phyloP scores from a whole-genome alignment of 2,113 vertebrate genomes.

The Ahaetulla prasina region DNA sequence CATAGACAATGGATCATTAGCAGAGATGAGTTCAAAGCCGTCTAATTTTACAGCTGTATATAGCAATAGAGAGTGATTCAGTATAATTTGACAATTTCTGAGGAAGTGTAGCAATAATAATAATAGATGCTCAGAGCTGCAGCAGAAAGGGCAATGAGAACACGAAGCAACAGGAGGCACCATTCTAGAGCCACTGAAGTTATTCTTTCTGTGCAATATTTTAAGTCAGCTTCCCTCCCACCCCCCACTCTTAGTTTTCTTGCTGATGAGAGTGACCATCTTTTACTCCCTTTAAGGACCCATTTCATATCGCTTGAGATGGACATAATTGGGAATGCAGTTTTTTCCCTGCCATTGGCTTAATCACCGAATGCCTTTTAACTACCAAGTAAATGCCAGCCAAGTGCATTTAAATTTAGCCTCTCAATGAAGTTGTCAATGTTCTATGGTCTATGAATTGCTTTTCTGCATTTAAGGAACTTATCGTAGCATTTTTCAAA shows the following conservation, averaged over 20 bases:
- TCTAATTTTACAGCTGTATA: constrained; percentile 12
- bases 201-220: background rate
- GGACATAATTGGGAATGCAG: background rate
- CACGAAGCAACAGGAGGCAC: background rate
- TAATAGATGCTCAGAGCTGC: background rate
- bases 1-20: constrained; percentile 14
- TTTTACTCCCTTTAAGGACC: background rate
- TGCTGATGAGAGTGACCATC: background rate
- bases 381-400: background rate
- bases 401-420: background rate
- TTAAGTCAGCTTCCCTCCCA: background rate
- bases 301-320: background rate
- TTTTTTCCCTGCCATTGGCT: background rate
- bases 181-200: background rate
- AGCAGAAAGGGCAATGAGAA: background rate
- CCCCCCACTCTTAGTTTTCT: background rate
- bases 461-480: background rate
- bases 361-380: background rate
- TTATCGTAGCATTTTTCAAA: background rate
- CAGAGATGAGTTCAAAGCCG: background rate
- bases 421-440: background rate
- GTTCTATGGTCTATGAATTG: background rate
- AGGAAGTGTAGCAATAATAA: background rate
- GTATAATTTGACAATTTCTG: constrained; percentile 1
- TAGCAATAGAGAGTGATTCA: background rate